phyloP scores from a whole-genome alignment of 2,888 invertebrate genomes.

The Tetheella fluctuosa region DNA sequence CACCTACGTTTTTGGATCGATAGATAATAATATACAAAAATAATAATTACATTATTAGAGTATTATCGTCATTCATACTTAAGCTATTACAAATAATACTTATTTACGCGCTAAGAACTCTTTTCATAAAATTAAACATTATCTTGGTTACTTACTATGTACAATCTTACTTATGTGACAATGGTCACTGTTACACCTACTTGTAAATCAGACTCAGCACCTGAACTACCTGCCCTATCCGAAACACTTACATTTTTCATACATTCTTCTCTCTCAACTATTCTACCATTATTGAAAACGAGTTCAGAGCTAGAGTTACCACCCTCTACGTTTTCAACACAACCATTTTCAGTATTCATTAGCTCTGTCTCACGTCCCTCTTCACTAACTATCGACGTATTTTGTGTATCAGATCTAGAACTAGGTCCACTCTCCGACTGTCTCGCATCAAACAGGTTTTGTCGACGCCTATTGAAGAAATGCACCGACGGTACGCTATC shows the following conservation, averaged over 20 bases:
- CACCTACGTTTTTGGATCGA: neutral
- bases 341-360: constrained; percentile 3
- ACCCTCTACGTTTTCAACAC: constrained; percentile 6
- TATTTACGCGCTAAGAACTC: neutral
- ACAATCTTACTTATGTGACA: no score
- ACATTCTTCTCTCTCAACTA: constrained; percentile 28
- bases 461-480: constrained; percentile 37
- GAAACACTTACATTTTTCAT: constrained; percentile 1
- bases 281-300: constrained; percentile 31
- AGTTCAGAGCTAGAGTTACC: constrained; percentile 9
- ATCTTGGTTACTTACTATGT: neutral
- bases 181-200: neutral
- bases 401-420: constrained; percentile 14
- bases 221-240: neutral
- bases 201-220: neutral
- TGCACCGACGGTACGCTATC: constrained; percentile 50
- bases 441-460: constrained; percentile 14
- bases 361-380: neutral
- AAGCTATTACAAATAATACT: neutral
- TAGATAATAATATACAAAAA: neutral
- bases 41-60: neutral
- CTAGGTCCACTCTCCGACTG: neutral
- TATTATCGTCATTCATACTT: neutral
- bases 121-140: neutral
- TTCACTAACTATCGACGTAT: constrained; percentile 15